phyloP scores from a whole-genome alignment of 2,888 invertebrate species.

The Dicyrtomina minuta region DNA sequence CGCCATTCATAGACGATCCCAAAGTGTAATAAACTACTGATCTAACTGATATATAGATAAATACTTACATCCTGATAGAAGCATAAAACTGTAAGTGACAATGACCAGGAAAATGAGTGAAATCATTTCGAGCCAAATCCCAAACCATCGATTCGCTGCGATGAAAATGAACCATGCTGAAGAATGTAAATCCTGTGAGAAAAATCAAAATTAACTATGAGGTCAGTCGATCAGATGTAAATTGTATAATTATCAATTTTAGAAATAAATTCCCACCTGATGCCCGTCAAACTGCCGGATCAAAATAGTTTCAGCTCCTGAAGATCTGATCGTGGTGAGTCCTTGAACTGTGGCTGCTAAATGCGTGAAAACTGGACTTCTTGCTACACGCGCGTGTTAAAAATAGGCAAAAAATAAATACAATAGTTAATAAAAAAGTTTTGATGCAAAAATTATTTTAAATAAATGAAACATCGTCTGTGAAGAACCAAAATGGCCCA shows the following conservation, averaged over 20 bases:
- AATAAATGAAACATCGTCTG: too few species aligned
- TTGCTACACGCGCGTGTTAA: conserved; percentile 61
- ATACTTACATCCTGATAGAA: conserved; percentile 63
- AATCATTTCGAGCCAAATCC: conserved; percentile 86
- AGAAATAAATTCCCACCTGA: conserved; percentile 60
- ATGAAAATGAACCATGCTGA: conserved; percentile 91
- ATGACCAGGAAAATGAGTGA: conserved; percentile 82
- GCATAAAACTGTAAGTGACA: conserved; percentile 80
- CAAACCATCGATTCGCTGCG: conserved; percentile 86
- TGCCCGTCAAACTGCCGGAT: conserved; percentile 72
- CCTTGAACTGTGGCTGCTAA: conserved; percentile 86
- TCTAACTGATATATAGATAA: too few species aligned
- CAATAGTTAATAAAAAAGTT: neutral
- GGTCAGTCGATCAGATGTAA: neutral
- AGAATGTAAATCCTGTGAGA: conserved; percentile 64
- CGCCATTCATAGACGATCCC: too few species aligned
- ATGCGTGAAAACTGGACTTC: conserved; percentile 94
- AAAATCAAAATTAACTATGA: neutral
- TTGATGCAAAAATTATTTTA: neutral
- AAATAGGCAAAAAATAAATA: neutral
- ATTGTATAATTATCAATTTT: neutral
- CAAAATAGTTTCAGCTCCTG: conserved; percentile 76
- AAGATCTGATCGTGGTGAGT: conserved; percentile 86
- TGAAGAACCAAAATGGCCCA: too few species aligned
- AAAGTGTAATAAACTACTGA: too few species aligned